A percentile compares a stretch with the other conserved stretches of the same genome.
Conservation (phyloP, 2,888 invertebrate genomes). For the Cryptus armator region DNA sequence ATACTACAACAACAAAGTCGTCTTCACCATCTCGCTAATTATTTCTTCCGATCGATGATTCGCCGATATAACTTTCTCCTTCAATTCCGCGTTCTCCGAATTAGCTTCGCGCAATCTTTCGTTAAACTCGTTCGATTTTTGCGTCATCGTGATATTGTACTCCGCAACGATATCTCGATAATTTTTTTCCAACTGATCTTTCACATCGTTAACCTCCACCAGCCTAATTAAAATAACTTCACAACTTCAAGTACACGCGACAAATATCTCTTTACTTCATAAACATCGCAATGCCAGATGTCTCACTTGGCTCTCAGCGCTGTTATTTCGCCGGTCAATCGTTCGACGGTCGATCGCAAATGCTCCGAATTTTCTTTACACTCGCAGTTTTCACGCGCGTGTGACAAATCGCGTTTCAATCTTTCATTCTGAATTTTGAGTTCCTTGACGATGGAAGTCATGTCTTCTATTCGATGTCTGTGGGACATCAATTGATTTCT, state of each 20-base stretch:
- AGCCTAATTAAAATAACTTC: slow-evolving; percentile 68
- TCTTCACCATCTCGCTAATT: slow-evolving; percentile 74
- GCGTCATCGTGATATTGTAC: slow-evolving; percentile 71
- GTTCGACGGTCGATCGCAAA: slow-evolving; percentile 49
- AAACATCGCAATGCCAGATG: neutral
- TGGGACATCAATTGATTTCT: slow-evolving; percentile 61
- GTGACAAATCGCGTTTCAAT: slow-evolving; percentile 68
- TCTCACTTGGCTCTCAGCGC: slow-evolving; percentile 59
- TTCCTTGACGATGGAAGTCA: slow-evolving; percentile 70
- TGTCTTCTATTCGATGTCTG: slow-evolving; percentile 68
- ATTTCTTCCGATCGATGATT: slow-evolving; percentile 74
- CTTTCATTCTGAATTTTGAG: slow-evolving; percentile 73
- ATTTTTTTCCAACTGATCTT: slow-evolving; percentile 71
- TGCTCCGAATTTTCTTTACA: slow-evolving; percentile 51
- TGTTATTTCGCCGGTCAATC: slow-evolving; percentile 59
- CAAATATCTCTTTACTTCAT: neutral
- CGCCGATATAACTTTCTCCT: slow-evolving; percentile 73
- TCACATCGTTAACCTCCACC: slow-evolving; percentile 73
- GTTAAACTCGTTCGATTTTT: slow-evolving; percentile 73
- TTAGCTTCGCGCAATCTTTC: slow-evolving; percentile 70
- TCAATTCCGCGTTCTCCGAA: slow-evolving; percentile 69
- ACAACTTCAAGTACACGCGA: neutral
- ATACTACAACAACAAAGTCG: neutral
- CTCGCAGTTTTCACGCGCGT: slow-evolving; percentile 52
- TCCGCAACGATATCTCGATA: slow-evolving; percentile 73